These are phyloP conservation scores for Lateolabrax maculatus DNA, from an alignment of 2,797 vertebrate genomes.

Conservation along the genomic window DNA sequence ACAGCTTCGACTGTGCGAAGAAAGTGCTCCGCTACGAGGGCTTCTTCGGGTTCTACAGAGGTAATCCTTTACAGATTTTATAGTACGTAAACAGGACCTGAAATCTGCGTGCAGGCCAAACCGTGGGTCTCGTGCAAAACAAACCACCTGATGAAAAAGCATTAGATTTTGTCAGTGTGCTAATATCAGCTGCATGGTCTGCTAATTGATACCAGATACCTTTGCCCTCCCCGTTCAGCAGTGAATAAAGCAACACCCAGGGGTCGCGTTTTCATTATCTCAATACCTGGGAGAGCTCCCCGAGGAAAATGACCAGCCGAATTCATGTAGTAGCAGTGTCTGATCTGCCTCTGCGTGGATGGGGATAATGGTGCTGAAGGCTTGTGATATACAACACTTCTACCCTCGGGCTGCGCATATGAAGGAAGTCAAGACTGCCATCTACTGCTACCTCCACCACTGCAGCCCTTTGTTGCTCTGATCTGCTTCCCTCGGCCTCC, in stretches of 20 bases:
- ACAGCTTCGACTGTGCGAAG: slow-evolving; percentile 97
- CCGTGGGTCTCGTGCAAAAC: slow-evolving; percentile 49
- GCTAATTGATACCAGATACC: slow-evolving; percentile 83
- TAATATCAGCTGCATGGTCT: slow-evolving; percentile 71
- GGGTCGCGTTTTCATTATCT: slow-evolving; percentile 78
- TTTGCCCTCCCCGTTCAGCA: slow-evolving; percentile 69
- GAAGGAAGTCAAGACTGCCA: slow-evolving; percentile 95
- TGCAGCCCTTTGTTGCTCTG: slow-evolving; percentile 69
- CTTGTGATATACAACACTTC: slow-evolving; percentile 74
- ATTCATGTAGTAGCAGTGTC: slow-evolving; percentile 61
- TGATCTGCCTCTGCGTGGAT: slow-evolving; percentile 61
- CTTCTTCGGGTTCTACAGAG: slow-evolving; percentile 96
- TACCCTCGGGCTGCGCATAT: slow-evolving; percentile 59
- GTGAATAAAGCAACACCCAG: slow-evolving; percentile 74
- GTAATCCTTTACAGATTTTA: slow-evolving; percentile 74
- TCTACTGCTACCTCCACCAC: slow-evolving; percentile 90
- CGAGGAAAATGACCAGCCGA: slow-evolving; percentile 65
- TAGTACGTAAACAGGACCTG: not conserved
- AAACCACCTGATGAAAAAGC: slow-evolving; percentile 53
- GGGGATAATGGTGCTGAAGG: slow-evolving; percentile 75
- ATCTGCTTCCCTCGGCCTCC: slow-evolving; percentile 45
- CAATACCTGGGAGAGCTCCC: slow-evolving; percentile 70
- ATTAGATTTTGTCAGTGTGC: slow-evolving; percentile 57
- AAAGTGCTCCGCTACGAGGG: slow-evolving; percentile 96
- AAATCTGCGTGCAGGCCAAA: slow-evolving; percentile 17